Conservation (phyloP, 2,113 vertebrate species). For the Rynchops niger region DNA sequence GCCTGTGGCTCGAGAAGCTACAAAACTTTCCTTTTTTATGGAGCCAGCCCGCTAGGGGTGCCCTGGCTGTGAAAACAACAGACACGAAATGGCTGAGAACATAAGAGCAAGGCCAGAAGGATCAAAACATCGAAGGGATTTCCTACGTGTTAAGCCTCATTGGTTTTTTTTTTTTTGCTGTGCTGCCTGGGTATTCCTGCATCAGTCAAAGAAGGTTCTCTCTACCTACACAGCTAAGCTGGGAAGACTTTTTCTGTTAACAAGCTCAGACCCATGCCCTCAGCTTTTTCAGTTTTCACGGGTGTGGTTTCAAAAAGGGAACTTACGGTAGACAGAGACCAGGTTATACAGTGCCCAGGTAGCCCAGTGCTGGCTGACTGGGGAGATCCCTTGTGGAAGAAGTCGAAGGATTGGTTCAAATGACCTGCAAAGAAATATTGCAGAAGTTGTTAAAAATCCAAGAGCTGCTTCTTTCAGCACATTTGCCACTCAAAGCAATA, state of each 20-base stretch:
- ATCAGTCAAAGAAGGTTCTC: neutral
- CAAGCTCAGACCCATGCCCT: neutral
- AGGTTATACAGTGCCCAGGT: constrained; percentile 98
- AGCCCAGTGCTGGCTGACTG: constrained; percentile 98
- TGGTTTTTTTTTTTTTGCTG: neutral
- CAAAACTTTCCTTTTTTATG: neutral
- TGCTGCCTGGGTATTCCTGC: neutral
- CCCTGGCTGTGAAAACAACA: neutral
- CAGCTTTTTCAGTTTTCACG: neutral
- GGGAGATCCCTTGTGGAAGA: constrained; percentile 90
- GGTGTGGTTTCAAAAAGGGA: neutral
- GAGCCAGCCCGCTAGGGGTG: neutral
- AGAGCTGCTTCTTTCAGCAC: neutral
- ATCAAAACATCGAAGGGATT: neutral
- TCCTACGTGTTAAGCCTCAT: neutral
- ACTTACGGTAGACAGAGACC: constrained; percentile 98
- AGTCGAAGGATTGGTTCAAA: constrained; percentile 98
- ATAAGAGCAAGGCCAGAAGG: neutral
- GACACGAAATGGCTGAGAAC: neutral
- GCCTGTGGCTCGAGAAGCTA: neutral
- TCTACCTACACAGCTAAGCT: neutral
- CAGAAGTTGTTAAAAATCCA: neutral
- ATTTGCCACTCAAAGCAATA: neutral
- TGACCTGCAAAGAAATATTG: constrained; percentile 79
- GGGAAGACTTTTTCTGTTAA: neutral